Evolutionary conservation across 1,140 invertebrate species (phyloP), one percentile per base, ranked within the genome.

Genomic region (Brachionus rotundiformis): DNA sequence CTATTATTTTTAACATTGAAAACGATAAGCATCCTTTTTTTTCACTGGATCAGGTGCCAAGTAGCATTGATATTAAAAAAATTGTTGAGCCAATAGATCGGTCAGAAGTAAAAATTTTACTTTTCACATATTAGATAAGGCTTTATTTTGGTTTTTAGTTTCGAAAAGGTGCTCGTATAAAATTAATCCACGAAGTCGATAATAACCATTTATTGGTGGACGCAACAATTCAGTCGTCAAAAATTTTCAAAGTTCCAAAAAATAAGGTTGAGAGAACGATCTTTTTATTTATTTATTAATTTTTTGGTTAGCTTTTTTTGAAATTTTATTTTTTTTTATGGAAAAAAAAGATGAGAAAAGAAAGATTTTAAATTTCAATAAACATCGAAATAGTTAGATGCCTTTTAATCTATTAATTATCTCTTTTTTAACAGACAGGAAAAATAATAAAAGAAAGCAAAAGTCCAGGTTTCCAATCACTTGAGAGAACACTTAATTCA

Each of bases 1-100:
- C 54, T 23, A 59, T 59, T 23, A 27, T 59, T 59, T 59, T 59
- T 59, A 59, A 59, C 11, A 59, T 59, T 59, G 54, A 59, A 59
- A 59, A 59, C 25, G 54, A 59, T 25, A 59, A 59, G 25, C 54
- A 59, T 23, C 54, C 54, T 59, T 59, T 59, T 49, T 27, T 25
- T 59, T 25, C 16, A 23, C 25, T 59, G 54, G 25, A 23, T 59
- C 54, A 59, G 54, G 54, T 59, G 19, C 19, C 54, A 25, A 59
- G 54, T 59, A 59, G 54, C 25, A 27, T 59, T 25, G 54, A 59
- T 27, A 59, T 59, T 25, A 59, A 59, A 59, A 59, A 59, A 59
- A 59, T 59, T 59, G 25, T 59, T 59, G 13, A 59, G 19, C 54
- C 54, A 59, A 59, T 27, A 25, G 54, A 59, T 59, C 16, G 25